A percentile compares a stretch with the other conserved stretches of the same genome.
Conservation (phyloP, 1,140 invertebrate genomes). For the Penaeus japonicus region DNA sequence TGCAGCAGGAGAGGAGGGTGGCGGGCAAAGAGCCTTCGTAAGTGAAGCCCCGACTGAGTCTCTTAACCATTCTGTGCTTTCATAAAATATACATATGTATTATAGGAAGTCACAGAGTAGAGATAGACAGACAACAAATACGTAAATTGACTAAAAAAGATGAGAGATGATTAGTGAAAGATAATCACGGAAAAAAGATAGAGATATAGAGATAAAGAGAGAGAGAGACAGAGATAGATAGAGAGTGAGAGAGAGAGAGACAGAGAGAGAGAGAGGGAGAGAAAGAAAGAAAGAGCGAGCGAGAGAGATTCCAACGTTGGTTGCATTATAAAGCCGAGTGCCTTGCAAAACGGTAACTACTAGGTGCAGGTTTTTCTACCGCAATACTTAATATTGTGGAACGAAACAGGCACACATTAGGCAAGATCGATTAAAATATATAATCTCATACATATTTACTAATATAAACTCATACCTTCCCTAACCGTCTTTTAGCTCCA, state of each 20-base stretch:
- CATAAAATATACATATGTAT: background rate
- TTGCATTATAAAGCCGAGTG: no score
- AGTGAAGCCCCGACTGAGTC: background rate
- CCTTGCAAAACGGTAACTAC: no score
- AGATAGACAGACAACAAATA: background rate
- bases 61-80: background rate
- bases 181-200: background rate
- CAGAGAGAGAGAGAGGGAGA: background rate
- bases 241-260: background rate
- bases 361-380: no score
- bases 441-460: no score
- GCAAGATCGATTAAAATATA: no score
- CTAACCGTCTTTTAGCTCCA: no score
- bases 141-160: background rate
- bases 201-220: background rate
- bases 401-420: no score
- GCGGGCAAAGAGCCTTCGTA: conserved; percentile 66
- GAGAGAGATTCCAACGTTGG: no score
- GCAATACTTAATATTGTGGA: no score
- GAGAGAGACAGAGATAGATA: background rate
- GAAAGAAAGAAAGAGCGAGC: background rate
- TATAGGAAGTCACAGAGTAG: background rate
- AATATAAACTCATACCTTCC: no score
- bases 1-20: background rate
- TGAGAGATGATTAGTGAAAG: background rate